phyloP scores from a whole-genome alignment of 2,113 vertebrate genomes.

The Fregetta grallaria region DNA sequence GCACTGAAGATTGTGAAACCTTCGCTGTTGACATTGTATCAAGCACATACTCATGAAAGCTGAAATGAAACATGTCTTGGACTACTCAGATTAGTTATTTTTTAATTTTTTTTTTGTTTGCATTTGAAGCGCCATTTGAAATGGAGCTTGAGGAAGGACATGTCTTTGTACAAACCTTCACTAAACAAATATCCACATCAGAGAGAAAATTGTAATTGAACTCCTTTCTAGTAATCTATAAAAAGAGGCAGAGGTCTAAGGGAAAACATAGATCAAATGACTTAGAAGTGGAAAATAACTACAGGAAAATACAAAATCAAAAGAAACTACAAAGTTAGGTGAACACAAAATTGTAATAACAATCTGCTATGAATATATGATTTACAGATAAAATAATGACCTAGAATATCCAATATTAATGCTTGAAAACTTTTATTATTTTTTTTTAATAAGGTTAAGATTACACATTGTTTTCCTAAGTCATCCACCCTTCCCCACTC shows the following conservation, averaged over 20 bases:
- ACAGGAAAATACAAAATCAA: constrained; percentile 16
- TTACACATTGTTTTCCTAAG: not conserved
- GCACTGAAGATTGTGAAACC: not conserved
- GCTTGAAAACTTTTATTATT: not conserved
- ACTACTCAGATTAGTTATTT: not conserved
- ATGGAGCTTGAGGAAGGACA: not conserved
- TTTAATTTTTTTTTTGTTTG: not conserved
- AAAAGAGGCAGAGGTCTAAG: constrained; percentile 12
- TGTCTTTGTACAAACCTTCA: constrained; percentile 36
- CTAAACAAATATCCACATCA: constrained; percentile 43
- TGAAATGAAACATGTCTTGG: not conserved
- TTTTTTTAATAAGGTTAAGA: not conserved
- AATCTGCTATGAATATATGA: not conserved
- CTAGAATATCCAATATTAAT: not conserved
- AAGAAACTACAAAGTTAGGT: constrained; percentile 1
- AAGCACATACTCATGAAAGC: not conserved
- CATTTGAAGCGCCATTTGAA: constrained; percentile 13
- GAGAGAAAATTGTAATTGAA: constrained; percentile 42
- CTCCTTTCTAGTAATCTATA: constrained; percentile 21
- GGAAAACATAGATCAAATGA: constrained; percentile 38
- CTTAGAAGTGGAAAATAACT: constrained; percentile 41
- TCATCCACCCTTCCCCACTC: not conserved
- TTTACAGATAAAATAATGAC: constrained; percentile 3
- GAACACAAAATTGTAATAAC: not conserved
- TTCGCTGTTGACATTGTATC: not conserved